Conservation (phyloP, 2,113 vertebrate genomes). For the Osmerus eperlanus region DNA sequence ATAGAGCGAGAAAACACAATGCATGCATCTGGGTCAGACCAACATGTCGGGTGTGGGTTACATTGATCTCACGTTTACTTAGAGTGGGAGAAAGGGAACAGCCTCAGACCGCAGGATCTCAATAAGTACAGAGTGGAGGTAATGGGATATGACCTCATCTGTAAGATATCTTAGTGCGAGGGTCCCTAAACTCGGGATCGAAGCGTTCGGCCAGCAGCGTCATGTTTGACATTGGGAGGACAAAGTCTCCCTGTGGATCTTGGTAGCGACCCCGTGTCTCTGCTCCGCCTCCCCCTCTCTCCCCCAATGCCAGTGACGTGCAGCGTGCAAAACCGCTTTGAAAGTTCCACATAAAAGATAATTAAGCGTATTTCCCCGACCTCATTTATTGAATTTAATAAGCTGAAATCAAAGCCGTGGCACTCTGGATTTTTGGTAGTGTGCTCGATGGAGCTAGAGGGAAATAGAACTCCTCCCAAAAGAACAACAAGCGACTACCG, state of each 20-base stretch:
- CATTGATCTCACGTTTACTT: constrained; percentile 29
- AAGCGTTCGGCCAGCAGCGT: neutral
- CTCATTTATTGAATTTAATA: constrained; percentile 25
- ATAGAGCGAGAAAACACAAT: constrained; percentile 4
- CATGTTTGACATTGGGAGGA: neutral
- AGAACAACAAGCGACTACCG: neutral
- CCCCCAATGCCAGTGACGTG: neutral
- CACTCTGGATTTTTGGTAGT: neutral
- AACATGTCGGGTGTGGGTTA: constrained; percentile 21
- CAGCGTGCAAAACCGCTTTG: constrained; percentile 2
- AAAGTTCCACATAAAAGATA: constrained; percentile 16
- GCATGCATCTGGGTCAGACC: constrained; percentile 15
- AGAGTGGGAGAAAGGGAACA: constrained; percentile 19
- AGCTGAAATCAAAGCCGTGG: constrained; percentile 12
- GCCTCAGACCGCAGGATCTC: constrained; percentile 5
- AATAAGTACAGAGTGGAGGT: constrained; percentile 6
- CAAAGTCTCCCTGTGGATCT: neutral
- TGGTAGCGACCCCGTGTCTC: neutral
- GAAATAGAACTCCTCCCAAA: neutral
- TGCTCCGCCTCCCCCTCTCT: neutral
- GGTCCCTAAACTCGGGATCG: neutral
- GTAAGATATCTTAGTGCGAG: constrained; percentile 2
- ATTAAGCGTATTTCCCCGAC: constrained; percentile 22
- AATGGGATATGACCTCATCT: neutral
- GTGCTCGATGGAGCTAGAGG: neutral